Conservation (phyloP, 2,113 vertebrate species). For the Calidris pygmaea region DNA sequence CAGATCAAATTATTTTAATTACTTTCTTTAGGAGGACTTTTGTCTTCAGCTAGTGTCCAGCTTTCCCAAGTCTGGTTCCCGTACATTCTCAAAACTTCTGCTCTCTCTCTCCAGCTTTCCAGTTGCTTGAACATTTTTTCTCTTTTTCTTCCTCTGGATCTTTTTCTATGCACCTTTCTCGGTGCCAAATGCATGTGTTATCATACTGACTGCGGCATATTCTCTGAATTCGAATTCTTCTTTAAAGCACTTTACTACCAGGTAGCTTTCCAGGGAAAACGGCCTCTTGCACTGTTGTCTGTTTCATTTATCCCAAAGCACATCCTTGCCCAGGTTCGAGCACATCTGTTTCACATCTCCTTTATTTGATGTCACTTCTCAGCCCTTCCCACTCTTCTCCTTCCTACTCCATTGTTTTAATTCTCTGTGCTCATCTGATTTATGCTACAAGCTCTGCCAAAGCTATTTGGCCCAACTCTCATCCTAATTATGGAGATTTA, state of each 20-base stretch:
- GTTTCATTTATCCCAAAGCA: not conserved
- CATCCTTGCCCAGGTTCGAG: not conserved
- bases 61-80: not conserved
- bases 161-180: not conserved
- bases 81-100: not conserved
- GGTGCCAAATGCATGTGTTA: fast-evolving
- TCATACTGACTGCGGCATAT: not conserved
- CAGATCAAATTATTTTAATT: not conserved
- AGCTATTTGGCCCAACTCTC: not conserved
- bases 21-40: not conserved
- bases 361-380: not conserved
- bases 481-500: not conserved
- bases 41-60: not conserved
- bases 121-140: not conserved
- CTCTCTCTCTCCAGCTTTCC: not conserved
- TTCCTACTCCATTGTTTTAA: not conserved
- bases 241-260: not conserved
- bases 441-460: not conserved
- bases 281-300: not conserved
- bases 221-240: not conserved
- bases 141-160: not conserved
- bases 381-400: not conserved
- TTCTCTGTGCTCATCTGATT: not conserved
- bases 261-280: not conserved
- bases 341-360: not conserved